A percentile compares a stretch with the other conserved stretches of the same genome.
phyloP scores from a whole-genome alignment of 92 coral and sea anemone species.

The Desmophyllum pertusum region DNA sequence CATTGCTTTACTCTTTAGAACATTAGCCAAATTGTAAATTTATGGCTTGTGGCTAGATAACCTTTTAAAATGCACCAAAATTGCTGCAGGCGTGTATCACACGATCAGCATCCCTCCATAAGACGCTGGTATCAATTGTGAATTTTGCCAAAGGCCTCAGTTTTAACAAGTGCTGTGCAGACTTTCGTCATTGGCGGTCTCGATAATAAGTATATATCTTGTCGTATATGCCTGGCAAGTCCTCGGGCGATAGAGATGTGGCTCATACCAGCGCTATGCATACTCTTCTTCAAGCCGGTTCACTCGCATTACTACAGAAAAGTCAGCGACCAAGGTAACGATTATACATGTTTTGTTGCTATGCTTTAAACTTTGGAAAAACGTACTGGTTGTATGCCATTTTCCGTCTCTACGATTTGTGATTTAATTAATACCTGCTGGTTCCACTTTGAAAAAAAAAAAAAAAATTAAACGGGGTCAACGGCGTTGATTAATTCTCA shows the following conservation, averaged over 20 bases:
- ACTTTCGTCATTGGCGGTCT: background rate
- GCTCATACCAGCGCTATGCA: background rate
- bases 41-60: background rate
- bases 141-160: background rate
- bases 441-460: background rate
- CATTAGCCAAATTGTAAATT: background rate
- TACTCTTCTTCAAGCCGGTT: slow-evolving; percentile 12
- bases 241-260: slow-evolving; percentile 9
- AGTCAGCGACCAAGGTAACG: slow-evolving; percentile 37
- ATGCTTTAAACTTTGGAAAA: background rate
- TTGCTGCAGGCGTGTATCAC: background rate
- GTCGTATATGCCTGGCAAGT: background rate
- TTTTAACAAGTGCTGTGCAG: background rate
- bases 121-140: background rate
- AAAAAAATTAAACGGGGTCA: background rate
- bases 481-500: background rate
- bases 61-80: background rate
- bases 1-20: background rate
- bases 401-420: background rate
- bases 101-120: background rate
- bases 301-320: slow-evolving; percentile 9
- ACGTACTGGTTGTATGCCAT: background rate
- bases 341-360: background rate
- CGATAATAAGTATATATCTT: background rate
- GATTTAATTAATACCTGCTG: background rate